Base-by-base conservation (phyloP, 35 echinoderm and acorn worm genomes). In the Anneissia japonica region DNA sequence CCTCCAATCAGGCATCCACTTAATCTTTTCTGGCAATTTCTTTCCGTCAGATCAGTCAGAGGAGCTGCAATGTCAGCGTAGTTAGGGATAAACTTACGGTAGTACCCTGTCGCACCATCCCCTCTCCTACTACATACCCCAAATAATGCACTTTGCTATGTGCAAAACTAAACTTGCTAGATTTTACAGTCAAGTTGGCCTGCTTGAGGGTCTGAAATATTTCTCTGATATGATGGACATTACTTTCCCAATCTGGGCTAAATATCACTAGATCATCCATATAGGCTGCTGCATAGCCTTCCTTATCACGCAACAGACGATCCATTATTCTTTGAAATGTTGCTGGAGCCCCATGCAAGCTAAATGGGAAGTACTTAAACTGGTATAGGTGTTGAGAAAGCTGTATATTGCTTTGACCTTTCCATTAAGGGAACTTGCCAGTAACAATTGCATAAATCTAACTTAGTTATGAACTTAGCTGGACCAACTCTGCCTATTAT, bases 161-260 rank as follows among this genome's bases (percentile, higher is more conserved):
- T 16, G 46, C 86, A 55, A 93, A 29, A 32, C 35, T 85, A 46
- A 56, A 93, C 41, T 91, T 91, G 23, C 11, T 34, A 32, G 84
- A 84, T 33, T 91, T 91, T 16, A 77, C 77, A n/a, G 84, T 91
- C 51, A 91, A 64, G 9, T 82, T 81, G 19, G 89, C 89, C n/a
- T 75, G 36, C 45, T 28, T 10, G 10, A 91, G 36, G 45, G 56
- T 86, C 14, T 72, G 77, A 23, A 91, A 35, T 4, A 91, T 37
- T 0, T 11, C 37, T 17, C 36, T n/a, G 21, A 91, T 12, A 82
- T 87, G 90, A 21, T 16, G 19, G 30, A 91, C 13, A 41, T 89
- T 77, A 13, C 81, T 78, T 82, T 78, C 73, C 88, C 88, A 90
- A 19, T 64, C 46, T 30, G 82, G 32, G 29, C 37, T 46, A 72